These are phyloP conservation scores for Rhinoderma darwinii DNA, from an alignment of 2,113 vertebrate genomes.

Conservation along the genomic window DNA sequence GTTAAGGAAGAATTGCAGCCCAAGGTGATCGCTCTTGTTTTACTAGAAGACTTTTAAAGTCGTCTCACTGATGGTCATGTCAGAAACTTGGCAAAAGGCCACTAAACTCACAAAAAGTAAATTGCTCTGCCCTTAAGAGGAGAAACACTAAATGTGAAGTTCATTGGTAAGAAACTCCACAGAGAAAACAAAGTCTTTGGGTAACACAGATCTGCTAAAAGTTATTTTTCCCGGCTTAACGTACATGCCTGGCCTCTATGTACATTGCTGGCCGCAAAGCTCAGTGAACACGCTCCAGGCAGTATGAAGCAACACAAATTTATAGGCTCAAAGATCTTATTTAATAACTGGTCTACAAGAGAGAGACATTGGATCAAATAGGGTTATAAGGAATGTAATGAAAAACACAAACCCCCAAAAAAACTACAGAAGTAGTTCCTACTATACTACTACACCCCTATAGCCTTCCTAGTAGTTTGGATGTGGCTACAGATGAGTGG, in stretches of 20 bases:
- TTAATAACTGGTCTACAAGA: constrained; percentile 38
- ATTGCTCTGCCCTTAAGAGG: constrained; percentile 12
- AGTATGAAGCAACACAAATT: constrained; percentile 6
- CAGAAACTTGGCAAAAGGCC: constrained; percentile 54
- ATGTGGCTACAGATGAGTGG: background rate
- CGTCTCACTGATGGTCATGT: constrained; percentile 17
- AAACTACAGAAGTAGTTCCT: background rate
- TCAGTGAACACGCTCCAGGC: constrained; percentile 33
- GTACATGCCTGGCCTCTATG: constrained; percentile 13
- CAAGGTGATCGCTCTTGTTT: constrained; percentile 78
- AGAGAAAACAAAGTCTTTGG: constrained; percentile 17
- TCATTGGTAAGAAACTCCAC: constrained; percentile 32
- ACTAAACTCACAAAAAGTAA: background rate
- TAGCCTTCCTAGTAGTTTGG: background rate
- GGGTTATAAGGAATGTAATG: constrained; percentile 28
- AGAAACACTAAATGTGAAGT: constrained; percentile 33
- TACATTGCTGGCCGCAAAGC: constrained; percentile 8
- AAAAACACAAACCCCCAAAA: constrained; percentile 7
- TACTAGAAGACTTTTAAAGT: constrained; percentile 63
- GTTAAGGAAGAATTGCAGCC: constrained; percentile 69
- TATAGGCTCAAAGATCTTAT: constrained; percentile 15
- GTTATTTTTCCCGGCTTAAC: constrained; percentile 18
- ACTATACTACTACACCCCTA: no score
- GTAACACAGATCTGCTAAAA: constrained; percentile 5
- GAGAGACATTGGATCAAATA: constrained; percentile 32